Evolutionary conservation across 2,888 invertebrate species (phyloP).

Genomic region (Rhyacophila evoluta): DNA sequence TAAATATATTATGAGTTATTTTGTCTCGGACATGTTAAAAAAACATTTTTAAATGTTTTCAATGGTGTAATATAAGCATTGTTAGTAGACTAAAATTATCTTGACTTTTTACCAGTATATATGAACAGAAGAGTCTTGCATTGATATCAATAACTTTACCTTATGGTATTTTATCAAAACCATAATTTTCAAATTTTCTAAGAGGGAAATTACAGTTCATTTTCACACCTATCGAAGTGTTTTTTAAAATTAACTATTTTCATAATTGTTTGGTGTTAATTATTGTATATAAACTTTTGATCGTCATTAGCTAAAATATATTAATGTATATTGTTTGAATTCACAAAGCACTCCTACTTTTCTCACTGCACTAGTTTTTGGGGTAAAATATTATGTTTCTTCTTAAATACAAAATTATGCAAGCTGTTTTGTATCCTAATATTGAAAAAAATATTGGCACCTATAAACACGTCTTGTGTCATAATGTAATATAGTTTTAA

Average conservation of each 20-base stretch:
- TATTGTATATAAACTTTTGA: neutral
- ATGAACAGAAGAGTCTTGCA: neutral
- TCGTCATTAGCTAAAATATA: too few species aligned
- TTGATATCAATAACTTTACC: constrained; percentile 4
- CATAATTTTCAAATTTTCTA: neutral
- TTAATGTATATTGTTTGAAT: neutral
- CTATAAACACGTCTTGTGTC: too few species aligned
- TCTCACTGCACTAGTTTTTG: too few species aligned
- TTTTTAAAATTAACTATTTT: neutral
- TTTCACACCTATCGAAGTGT: too few species aligned
- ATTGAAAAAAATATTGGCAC: too few species aligned
- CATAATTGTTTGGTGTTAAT: neutral
- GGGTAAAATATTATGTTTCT: too few species aligned
- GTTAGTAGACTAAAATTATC: neutral
- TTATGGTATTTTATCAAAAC: constrained; percentile 19
- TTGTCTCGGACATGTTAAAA: neutral
- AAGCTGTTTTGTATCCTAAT: too few species aligned
- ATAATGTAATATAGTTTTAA: too few species aligned
- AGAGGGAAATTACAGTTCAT: neutral
- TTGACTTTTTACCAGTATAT: constrained; percentile 6
- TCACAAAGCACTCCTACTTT: too few species aligned
- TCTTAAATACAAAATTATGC: too few species aligned
- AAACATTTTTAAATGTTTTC: neutral
- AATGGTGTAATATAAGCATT: neutral
- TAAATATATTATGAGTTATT: constrained; percentile 5